Evolutionary conservation across 1,140 invertebrate genomes (phyloP), one percentile per base, ranked within the genome.

Genomic region (Micrasema minimum): DNA sequence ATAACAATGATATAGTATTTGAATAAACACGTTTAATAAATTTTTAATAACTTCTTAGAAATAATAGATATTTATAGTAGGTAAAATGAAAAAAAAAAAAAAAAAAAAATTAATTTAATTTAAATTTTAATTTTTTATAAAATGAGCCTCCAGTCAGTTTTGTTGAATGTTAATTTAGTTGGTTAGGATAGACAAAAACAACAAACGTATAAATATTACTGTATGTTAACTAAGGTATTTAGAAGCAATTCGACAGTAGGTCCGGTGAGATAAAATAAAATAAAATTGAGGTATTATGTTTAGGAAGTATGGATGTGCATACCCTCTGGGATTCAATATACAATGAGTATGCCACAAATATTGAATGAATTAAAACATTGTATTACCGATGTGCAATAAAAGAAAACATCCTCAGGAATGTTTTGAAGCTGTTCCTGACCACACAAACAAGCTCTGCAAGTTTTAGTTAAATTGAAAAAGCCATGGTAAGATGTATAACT

Each of bases 381-480:
- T 31, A 31, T 31, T 26, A 74, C 51, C 11, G 67, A 66, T 43
- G 72, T 74, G 45, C 72, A 74, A 45, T 74, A 70, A 5, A 45
- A 74, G 31, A 70, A 74, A 43, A 70, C 41, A 46, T 70, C 66
- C 14, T 41, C 51, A 10, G 61, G 67, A 48, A 74, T 31, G 14
- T 48, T 66, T 23, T 62, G 68, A 10, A 48, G 26, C 14, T 66
- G 67, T 14, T 74, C 67, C 11, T 48, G 61, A 14, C 22, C 38
- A 37, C 37, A 62, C 3, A 74, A 43, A 53, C 72, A 74, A 45
- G 72, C 72, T 48, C 72, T 59, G 35, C 72, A 74, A 22, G 55
- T 65, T 69, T 67, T 70, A 5, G 57, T 51, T 9, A 64, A 26
- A 70, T 70, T 70, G 14, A 64, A 70, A 22, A 70, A 70, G n/a